Percentiles rank a stretch among this genome's conserved stretches.
Evolutionary conservation across 1,140 invertebrate species (phyloP).

Genomic region (Proctacanthus coquilletti): DNA sequence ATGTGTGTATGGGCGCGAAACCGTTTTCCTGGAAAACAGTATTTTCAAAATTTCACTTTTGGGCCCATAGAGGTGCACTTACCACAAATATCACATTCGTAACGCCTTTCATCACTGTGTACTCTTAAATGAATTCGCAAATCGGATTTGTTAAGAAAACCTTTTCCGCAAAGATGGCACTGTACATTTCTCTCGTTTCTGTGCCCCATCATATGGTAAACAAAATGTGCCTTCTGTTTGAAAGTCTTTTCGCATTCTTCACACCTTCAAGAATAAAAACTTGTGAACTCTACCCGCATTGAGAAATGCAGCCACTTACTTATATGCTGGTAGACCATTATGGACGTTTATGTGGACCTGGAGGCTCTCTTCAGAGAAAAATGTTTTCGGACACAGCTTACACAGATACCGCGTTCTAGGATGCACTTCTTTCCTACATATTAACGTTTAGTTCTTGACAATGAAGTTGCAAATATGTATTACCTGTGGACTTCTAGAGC

Average conservation of each 20-base stretch:
- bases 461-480: no score
- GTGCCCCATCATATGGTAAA: constrained; percentile 9
- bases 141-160: constrained; percentile 12
- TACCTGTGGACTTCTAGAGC: no score
- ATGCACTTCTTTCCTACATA: constrained; percentile 6
- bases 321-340: constrained; percentile 2
- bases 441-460: no score
- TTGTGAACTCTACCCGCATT: background rate
- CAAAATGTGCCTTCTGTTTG: constrained; percentile 10
- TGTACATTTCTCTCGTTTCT: constrained; percentile 8
- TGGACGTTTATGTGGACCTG: constrained; percentile 6
- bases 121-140: constrained; percentile 14
- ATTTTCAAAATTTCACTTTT: background rate
- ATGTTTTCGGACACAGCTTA: constrained; percentile 1
- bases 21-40: constrained; percentile 6
- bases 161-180: constrained; percentile 13
- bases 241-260: constrained; percentile 7
- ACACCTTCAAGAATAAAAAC: constrained; percentile 3
- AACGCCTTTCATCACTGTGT: constrained; percentile 11
- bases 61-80: background rate
- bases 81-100: constrained; percentile 13
- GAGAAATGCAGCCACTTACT: background rate
- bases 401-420: constrained; percentile 4
- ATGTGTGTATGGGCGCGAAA: constrained; percentile 7
- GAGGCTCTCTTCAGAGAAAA: constrained; percentile 4